Conservation (phyloP, 2,113 vertebrate genomes). For the Garra rufa region DNA sequence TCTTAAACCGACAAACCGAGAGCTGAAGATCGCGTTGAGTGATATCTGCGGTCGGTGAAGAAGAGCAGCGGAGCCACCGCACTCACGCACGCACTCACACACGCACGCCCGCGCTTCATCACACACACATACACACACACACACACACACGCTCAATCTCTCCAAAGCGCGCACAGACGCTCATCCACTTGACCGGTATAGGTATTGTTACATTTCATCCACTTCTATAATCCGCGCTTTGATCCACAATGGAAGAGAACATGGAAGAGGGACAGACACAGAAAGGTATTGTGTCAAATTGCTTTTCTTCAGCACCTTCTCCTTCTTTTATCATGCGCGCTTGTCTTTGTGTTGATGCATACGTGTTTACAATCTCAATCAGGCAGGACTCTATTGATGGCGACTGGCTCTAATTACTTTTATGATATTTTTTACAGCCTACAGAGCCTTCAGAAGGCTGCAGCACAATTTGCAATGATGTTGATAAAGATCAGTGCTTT, state of each 20-base stretch:
- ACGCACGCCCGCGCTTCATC: background rate
- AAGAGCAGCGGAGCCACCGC: slow-evolving; percentile 62
- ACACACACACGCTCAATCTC: slow-evolving; percentile 19
- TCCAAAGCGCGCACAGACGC: slow-evolving; percentile 13
- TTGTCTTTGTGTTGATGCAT: background rate
- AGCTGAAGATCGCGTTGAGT: slow-evolving; percentile 3
- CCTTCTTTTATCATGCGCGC: background rate
- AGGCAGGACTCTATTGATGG: background rate
- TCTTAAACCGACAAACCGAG: slow-evolving; percentile 60
- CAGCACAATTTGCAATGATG: background rate
- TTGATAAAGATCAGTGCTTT: background rate
- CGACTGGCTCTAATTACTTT: background rate
- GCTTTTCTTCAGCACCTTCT: background rate
- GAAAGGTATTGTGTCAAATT: slow-evolving; percentile 76
- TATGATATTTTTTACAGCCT: background rate
- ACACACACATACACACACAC: background rate
- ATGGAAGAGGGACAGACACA: slow-evolving; percentile 93
- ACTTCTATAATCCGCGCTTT: slow-evolving; percentile 68
- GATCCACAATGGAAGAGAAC: slow-evolving; percentile 89
- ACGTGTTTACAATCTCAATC: slow-evolving; percentile 25
- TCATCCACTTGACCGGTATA: slow-evolving; percentile 71
- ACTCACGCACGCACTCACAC: slow-evolving; percentile 56
- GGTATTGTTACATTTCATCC: slow-evolving; percentile 77
- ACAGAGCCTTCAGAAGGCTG: background rate
- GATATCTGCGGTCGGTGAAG: slow-evolving; percentile 25